Base-by-base conservation (phyloP, 2,888 invertebrate species). In the Agrilus cyanescens region DNA sequence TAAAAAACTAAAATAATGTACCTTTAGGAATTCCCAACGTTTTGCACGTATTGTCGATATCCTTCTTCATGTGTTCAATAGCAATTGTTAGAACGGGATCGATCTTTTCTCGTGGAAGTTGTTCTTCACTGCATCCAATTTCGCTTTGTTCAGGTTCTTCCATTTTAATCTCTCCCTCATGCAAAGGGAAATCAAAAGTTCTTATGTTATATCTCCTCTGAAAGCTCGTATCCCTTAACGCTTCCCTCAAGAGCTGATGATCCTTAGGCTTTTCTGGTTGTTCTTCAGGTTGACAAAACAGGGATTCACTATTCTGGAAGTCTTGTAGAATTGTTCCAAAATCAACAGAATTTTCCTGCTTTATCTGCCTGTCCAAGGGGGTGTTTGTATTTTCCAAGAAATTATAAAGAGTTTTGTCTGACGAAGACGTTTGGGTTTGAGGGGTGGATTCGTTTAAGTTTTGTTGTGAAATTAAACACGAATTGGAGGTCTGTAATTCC, bases 1-100 rank as follows among this genome's bases (percentile, higher is more conserved):
- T n/a, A n/a, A n/a, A n/a, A n/a, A n/a, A n/a, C n/a, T 35, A 31
- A 37, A 33, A 47, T 15, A 15, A 72, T 80, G 79, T 67, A 90
- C 90, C 89, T 69, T 85, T 82, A 63, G 89, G 85, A 68, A 91
- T 90, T 67, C 85, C 85, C 58, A 90, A 76, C 54, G 84, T 80
- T 41, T 80, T 79, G 68, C 89, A 90, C 8, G 88, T 86, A 60
- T 77, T 83, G 63, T 85, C 84, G 40, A 89, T 85, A 62, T 90
- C 90, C 59, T 85, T 80, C 57, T 83, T 82, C 52, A 87, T 80
- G 63, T 90, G 85, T 61, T 89, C 86, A 55, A 90, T 84, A 20
- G 89, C 89, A 68, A 89, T 73, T 47, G 82, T 85, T 40, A 88
- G 72, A 30, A 88, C 85, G 12, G 85, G 83, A 62, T 87, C 88